Evolutionary conservation across 2,113 vertebrate species (phyloP).

Genomic region (Alligator sinensis): DNA sequence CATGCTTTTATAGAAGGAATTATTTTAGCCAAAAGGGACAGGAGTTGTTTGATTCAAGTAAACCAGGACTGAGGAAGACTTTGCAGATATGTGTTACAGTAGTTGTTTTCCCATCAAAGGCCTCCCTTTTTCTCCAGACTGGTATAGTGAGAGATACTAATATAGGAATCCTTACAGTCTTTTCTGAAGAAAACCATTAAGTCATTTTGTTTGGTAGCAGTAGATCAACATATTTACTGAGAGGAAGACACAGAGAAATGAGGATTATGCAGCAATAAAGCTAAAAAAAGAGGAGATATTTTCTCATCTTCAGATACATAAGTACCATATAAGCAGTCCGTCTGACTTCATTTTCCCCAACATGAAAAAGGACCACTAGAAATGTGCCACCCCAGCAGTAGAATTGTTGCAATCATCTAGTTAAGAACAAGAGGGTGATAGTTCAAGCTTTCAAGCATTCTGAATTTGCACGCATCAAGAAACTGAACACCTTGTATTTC

Average conservation of each 20-base stretch:
- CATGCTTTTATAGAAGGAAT: not conserved
- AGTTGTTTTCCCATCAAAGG: not conserved
- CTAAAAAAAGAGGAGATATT: not conserved
- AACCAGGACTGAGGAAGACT: not conserved
- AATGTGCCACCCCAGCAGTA: not conserved
- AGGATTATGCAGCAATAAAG: too few relatives aligned
- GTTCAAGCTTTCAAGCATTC: not conserved
- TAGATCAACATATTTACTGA: not conserved
- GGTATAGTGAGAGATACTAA: not conserved
- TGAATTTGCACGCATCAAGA: not conserved
- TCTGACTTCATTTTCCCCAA: not conserved
- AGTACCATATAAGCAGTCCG: not conserved
- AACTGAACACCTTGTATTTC: accelerated
- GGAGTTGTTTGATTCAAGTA: not conserved
- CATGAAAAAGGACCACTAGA: too few relatives aligned
- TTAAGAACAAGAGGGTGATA: not conserved
- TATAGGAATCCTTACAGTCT: not conserved
- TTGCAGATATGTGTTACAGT: not conserved
- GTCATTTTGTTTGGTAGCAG: not conserved
- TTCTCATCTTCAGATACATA: not conserved
- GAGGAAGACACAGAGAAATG: not conserved
- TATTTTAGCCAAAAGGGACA: not conserved
- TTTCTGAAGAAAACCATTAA: not conserved
- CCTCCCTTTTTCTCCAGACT: not conserved
- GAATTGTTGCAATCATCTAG: not conserved